Evolutionary conservation across 2,797 vertebrate genomes (phyloP), one percentile per base, ranked within the genome.

Genomic region (Morelia viridis): DNA sequence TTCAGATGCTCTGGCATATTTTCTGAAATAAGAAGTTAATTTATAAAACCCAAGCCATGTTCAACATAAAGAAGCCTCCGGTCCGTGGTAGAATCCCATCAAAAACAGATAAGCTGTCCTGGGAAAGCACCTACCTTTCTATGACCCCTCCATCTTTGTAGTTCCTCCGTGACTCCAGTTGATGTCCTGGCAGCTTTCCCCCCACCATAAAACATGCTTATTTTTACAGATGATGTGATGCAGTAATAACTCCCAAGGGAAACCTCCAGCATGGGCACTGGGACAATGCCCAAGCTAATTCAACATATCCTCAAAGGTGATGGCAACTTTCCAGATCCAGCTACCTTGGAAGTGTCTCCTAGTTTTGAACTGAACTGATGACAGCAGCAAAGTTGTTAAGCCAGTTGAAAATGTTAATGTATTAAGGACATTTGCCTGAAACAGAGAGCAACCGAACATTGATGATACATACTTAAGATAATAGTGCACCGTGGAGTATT

Each of bases 211-310:
- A 56, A 83, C 0, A 0, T 85, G 0, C 7, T 87, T 35, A 0
- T 0, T 11, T 3, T 60, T 4, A 0, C 0, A 0, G 31, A 31
- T 1, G 6, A 65, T 85, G 50, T 5, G 85, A 71, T 24, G 61
- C 1, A 2, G 0, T 28, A 89, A 91, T 13, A 0, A 1, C 87
- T 87, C 86, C n/a, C 68, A 87, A 4, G 62, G 2, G 15, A 83
- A 41, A 7, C 5, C 62, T 0, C 0, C 0, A 9, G 13, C 56
- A 76, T 35, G 90, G 0, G 1, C 11, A 62, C 17, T 57, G 71
- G 17, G 60, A 17, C 76, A 84, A 56, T 58, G 94, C 90, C 22
- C 56, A 41, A 41, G 10, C 65, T 91, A 71, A 71, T 87, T 87
- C 85, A 26, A 64, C 58, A 56, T 46, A 0, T 0, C 62, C 84